Evolutionary conservation across 2,888 invertebrate species (phyloP).

Genomic region (Synanthedon formicaeformis): DNA sequence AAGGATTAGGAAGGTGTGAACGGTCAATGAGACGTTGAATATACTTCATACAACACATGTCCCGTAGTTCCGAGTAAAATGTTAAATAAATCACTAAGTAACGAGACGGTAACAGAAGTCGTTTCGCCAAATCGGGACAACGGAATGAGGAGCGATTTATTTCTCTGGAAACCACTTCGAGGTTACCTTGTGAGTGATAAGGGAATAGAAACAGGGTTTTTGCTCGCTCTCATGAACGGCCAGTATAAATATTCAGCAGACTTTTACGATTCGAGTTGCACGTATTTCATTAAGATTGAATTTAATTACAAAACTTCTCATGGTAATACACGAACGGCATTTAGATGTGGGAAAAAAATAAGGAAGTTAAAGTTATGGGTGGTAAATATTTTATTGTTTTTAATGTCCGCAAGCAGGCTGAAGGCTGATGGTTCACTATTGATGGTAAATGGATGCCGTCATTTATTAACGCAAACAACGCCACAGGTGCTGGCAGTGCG

Average conservation of each 20-base stretch:
- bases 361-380: neutral
- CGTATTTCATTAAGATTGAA: neutral
- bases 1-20: neutral
- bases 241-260: neutral
- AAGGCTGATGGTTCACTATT: too few relatives aligned
- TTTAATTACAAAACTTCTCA: neutral
- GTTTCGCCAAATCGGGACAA: conserved; percentile 43
- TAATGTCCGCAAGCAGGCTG: too few relatives aligned
- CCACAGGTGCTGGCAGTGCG: too few relatives aligned
- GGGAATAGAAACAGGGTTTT: conserved; percentile 15
- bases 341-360: neutral
- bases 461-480: too few relatives aligned
- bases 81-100: conserved; percentile 48
- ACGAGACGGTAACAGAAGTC: conserved; percentile 37
- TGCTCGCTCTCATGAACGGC: neutral
- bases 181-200: conserved; percentile 23
- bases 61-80: conserved; percentile 34
- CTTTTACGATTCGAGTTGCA: neutral
- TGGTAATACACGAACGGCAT: neutral
- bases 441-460: too few relatives aligned
- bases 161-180: conserved; percentile 23
- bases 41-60: conserved; percentile 14
- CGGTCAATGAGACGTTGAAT: neutral
- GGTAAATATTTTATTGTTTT: neutral
- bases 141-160: conserved; percentile 39